Evolutionary conservation across 2,797 vertebrate genomes (phyloP).

Genomic region (Galaxias olidus): DNA sequence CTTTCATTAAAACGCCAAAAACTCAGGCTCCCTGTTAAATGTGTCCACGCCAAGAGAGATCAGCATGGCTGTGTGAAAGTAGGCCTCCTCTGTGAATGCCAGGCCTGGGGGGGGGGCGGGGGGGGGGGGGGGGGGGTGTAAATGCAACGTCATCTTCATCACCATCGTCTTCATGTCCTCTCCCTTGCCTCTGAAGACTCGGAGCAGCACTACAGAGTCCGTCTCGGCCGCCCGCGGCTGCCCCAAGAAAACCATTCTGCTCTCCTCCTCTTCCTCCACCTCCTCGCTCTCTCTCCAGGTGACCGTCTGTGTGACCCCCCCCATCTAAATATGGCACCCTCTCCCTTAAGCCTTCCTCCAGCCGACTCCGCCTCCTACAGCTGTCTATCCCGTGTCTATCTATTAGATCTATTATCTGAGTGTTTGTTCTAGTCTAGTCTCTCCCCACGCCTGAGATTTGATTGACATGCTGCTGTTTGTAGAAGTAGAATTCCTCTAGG

Average conservation of each 20-base stretch:
- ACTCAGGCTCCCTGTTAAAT: no score
- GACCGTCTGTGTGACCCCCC: conserved; percentile 47
- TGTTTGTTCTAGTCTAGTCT: conserved; percentile 11
- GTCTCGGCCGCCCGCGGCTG: conserved; percentile 84
- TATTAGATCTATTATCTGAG: no score
- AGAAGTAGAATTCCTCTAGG: no score
- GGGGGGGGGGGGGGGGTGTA: neutral
- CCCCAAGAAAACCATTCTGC: conserved; percentile 98
- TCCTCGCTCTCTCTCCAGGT: conserved; percentile 78
- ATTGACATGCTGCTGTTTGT: no score
- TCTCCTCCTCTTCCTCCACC: conserved; percentile 79
- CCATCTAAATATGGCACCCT: no score
- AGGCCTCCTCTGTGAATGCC: neutral
- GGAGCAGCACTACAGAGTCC: conserved; percentile 71
- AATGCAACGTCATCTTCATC: conserved; percentile 5
- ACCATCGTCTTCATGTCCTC: conserved; percentile 18
- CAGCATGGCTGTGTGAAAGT: no score
- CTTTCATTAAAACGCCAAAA: no score
- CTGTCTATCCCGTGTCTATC: neutral
- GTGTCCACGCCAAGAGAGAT: no score
- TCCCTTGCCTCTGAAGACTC: conserved; percentile 73
- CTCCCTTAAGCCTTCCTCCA: neutral
- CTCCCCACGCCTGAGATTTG: no score
- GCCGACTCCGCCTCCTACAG: neutral
- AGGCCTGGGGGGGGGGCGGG: no score